Percentiles rank a stretch among this genome's conserved stretches.
Conservation (phyloP, 2,113 vertebrate species). For the Pterocles orientalis region DNA sequence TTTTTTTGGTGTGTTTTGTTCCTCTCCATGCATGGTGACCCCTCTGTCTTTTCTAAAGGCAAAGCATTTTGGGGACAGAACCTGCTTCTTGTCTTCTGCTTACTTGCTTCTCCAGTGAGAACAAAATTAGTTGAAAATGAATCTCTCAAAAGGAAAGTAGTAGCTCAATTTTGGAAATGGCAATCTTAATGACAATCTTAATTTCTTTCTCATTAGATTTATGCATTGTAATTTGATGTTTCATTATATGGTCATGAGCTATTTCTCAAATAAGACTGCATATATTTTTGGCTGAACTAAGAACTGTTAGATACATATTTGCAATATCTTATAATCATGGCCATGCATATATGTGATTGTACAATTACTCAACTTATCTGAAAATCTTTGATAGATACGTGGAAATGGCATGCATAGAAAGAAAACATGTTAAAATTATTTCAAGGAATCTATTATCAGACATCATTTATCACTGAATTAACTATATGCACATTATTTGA, state of each 20-base stretch:
- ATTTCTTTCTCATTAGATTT: not conserved
- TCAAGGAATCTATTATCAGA: not conserved
- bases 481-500: not conserved
- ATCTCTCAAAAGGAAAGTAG: not conserved
- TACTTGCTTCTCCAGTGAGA: not conserved
- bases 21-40: fast-evolving
- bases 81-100: not conserved
- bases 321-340: not conserved
- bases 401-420: not conserved
- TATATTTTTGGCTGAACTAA: not conserved
- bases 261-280: not conserved
- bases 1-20: not conserved
- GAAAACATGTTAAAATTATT: not conserved
- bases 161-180: not conserved
- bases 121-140: not conserved
- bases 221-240: not conserved
- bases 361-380: not conserved
- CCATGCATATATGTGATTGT: not conserved
- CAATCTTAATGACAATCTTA: not conserved
- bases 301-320: not conserved
- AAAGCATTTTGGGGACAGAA: not conserved
- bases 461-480: not conserved
- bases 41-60: not conserved
- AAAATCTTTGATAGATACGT: not conserved
- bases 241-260: not conserved